Evolutionary conservation across 2,888 invertebrate genomes (phyloP).

Genomic region (Camptogramma bilineatum): DNA sequence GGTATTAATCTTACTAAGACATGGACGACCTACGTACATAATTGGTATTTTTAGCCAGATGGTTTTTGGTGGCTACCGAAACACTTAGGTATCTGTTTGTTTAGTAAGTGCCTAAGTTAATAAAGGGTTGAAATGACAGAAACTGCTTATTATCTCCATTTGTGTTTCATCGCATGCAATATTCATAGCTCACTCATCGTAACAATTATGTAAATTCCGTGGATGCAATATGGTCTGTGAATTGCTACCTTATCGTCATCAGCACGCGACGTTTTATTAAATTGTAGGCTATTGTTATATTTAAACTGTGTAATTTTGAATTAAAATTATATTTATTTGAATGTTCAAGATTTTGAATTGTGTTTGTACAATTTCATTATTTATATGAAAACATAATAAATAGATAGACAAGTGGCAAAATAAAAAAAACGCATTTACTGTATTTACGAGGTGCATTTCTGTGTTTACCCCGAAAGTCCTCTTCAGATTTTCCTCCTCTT

Average conservation of each 20-base stretch:
- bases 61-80: not conserved
- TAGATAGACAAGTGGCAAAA: no score
- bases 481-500: no score
- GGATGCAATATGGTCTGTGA: constrained; percentile 82
- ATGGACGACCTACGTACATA: no score
- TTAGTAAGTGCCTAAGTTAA: not conserved
- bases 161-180: constrained; percentile 39
- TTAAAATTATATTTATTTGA: constrained; percentile 24
- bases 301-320: constrained; percentile 54
- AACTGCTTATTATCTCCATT: constrained; percentile 37
- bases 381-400: no score
- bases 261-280: constrained; percentile 75
- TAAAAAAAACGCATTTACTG: no score
- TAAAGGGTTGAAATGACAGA: constrained; percentile 24
- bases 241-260: constrained; percentile 74
- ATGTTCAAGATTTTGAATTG: not conserved
- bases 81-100: not conserved
- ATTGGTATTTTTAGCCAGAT: no score
- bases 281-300: constrained; percentile 66
- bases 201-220: constrained; percentile 81
- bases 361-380: no score
- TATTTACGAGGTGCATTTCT: no score
- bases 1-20: no score
- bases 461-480: no score
- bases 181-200: constrained; percentile 55